Conservation (phyloP, 2,113 vertebrate species). For the Pteruthius melanotis region DNA sequence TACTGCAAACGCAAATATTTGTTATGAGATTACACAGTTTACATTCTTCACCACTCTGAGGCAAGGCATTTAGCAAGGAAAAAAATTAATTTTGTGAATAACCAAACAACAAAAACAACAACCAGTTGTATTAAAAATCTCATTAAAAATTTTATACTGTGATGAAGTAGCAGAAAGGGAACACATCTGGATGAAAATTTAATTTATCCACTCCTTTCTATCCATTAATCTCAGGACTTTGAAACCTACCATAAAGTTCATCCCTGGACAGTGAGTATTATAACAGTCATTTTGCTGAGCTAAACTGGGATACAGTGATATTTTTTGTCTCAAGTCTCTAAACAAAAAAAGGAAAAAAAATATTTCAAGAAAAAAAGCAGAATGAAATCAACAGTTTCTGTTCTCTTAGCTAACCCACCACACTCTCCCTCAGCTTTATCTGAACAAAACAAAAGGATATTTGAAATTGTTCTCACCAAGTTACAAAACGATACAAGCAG, state of each 20-base stretch:
- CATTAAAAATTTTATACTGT: neutral
- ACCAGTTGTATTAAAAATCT: constrained; percentile 40
- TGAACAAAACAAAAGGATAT: neutral
- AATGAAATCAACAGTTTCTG: neutral
- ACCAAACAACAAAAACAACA: constrained; percentile 1
- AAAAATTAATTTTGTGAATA: neutral
- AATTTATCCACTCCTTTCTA: neutral
- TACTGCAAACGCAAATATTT: constrained; percentile 46
- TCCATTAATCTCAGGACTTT: neutral
- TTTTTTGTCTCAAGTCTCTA: neutral
- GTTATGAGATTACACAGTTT: constrained; percentile 24
- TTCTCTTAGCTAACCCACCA: neutral
- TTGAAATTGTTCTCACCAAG: neutral
- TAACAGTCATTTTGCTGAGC: neutral
- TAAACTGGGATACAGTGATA: neutral
- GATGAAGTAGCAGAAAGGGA: constrained; percentile 16
- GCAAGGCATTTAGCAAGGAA: neutral
- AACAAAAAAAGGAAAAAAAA: neutral
- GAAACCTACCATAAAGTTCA: neutral
- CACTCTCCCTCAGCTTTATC: neutral
- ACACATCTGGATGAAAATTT: constrained; percentile 26
- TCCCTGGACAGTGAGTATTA: neutral
- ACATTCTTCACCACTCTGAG: neutral
- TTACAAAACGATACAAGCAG: neutral
- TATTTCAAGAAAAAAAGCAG: neutral